Evolutionary conservation across 2,888 invertebrate species (phyloP), one percentile per base, ranked within the genome.

Genomic region (Cerastoderma edule): DNA sequence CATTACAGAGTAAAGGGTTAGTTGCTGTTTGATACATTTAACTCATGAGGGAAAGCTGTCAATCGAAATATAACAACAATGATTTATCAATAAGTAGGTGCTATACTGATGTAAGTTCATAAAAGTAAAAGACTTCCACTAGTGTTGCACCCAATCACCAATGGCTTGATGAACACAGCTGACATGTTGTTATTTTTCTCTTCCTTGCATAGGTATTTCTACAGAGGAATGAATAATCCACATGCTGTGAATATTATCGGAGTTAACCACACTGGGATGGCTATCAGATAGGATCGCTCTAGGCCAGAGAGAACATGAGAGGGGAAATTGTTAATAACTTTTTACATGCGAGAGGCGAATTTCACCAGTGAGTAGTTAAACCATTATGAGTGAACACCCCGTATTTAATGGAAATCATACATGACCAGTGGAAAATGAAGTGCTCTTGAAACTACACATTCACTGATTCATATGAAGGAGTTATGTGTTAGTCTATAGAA

Each of bases 171-270:
- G n/a, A n/a, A n/a, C n/a, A n/a, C n/a, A n/a, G n/a, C n/a, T n/a
- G n/a, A n/a, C n/a, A n/a, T n/a, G n/a, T n/a, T n/a, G n/a, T n/a
- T n/a, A n/a, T n/a, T n/a, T n/a, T n/a, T n/a, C n/a, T n/a, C n/a
- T n/a, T n/a, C n/a, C n/a, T n/a, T n/a, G n/a, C n/a, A n/a, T n/a
- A n/a, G 46, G 46, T 46, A 46, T n/a, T n/a, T n/a, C 46, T n/a
- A 22, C 22, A 46, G 46, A 2, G n/a, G 48, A n/a, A n/a, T 24
- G 24, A 53, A 53, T 28, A 53, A 53, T 53, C 53, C 24, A 53
- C 53, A 53, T 53, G 53, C 53, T 53, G 53, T 53, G 53, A 53
- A 53, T 27, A 53, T 53, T n/a, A n/a, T n/a, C n/a, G n/a, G n/a
- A n/a, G n/a, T n/a, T n/a, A n/a, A 46, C 46, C 16, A 46, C 46